Conservation (phyloP, 2,888 invertebrate species). For the Cylloceria caligata region DNA sequence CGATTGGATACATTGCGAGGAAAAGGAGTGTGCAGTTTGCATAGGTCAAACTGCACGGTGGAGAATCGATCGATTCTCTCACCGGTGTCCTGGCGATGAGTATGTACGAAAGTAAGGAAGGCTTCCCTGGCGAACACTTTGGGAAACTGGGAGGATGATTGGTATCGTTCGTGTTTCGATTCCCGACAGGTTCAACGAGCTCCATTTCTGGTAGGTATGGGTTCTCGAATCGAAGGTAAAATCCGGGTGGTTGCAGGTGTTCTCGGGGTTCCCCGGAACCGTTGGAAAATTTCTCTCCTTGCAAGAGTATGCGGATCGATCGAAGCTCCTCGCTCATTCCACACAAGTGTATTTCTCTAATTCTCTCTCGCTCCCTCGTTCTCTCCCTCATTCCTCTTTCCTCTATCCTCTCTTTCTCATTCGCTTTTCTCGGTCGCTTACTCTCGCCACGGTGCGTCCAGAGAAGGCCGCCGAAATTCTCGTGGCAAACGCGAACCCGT, state of each 20-base stretch:
- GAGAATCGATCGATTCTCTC: not conserved
- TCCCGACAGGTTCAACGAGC: not conserved
- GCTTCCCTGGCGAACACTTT: conserved; percentile 28
- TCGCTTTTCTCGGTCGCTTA: conserved; percentile 32
- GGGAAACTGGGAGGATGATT: conserved; percentile 13
- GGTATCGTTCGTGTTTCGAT: not conserved
- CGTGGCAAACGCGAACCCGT: conserved; percentile 74
- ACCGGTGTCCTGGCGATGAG: conserved; percentile 5
- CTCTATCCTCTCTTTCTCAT: conserved; percentile 24
- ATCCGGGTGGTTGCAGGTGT: conserved; percentile 44
- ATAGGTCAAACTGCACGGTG: not conserved
- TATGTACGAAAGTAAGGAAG: not conserved
- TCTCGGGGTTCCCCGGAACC: conserved; percentile 41
- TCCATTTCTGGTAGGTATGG: not conserved
- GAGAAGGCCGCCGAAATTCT: conserved; percentile 62
- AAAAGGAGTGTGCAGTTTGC: not conserved
- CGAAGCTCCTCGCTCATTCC: conserved; percentile 53
- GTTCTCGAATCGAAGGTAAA: not conserved
- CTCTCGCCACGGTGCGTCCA: conserved; percentile 42
- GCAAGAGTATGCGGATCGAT: conserved; percentile 58
- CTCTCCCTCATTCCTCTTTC: conserved; percentile 21
- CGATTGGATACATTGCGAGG: not conserved
- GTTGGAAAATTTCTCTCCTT: conserved; percentile 50
- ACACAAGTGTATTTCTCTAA: conserved; percentile 5
- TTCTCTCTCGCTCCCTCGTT: conserved; percentile 40